Evolutionary conservation across 2,888 invertebrate species (phyloP).

Genomic region (Acrobasis consociella): DNA sequence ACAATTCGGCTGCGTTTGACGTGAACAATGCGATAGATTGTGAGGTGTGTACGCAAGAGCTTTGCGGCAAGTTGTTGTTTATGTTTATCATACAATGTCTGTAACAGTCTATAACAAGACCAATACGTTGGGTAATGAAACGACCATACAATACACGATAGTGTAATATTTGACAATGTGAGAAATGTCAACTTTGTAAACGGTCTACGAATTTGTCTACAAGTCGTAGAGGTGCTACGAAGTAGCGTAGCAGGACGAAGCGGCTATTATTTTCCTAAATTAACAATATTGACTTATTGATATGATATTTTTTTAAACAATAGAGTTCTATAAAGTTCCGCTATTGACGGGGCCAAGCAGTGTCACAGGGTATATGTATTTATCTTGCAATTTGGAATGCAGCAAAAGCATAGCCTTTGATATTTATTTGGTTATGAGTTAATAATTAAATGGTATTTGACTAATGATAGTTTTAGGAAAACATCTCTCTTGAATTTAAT

Average conservation of each 20-base stretch:
- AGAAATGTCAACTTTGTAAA: neutral
- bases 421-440: too few species aligned
- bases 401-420: too few species aligned
- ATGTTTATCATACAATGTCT: constrained; percentile 38
- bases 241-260: neutral
- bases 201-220: constrained; percentile 2
- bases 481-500: neutral
- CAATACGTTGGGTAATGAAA: constrained; percentile 10
- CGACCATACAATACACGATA: neutral
- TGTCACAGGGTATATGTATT: too few species aligned
- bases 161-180: neutral
- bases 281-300: too few species aligned
- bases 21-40: constrained; percentile 67
- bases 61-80: constrained; percentile 56
- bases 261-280: too few species aligned
- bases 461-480: neutral
- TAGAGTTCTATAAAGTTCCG: too few species aligned
- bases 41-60: constrained; percentile 59
- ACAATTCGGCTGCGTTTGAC: constrained; percentile 71
- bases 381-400: too few species aligned
- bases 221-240: neutral
- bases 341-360: too few species aligned
- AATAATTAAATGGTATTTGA: too few species aligned
- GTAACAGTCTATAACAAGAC: constrained; percentile 29
- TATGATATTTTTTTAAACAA: neutral